Evolutionary conservation across 2,113 vertebrate genomes (phyloP).

Genomic region (Phaethornis superciliosus): DNA sequence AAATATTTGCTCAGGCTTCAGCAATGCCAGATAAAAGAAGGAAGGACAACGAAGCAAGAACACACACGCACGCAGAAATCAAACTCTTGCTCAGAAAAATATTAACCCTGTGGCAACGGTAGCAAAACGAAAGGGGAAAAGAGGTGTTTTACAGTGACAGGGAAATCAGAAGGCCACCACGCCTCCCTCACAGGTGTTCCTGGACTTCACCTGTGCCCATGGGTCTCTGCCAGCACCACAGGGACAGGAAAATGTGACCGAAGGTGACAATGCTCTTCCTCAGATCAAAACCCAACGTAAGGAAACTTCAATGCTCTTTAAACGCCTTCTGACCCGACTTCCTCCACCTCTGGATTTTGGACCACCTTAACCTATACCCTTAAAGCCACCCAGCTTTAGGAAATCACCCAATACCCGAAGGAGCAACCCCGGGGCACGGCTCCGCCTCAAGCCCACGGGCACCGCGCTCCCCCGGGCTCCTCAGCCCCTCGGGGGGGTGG

Average conservation of each 20-base stretch:
- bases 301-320: not conserved
- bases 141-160: not conserved
- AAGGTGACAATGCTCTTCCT: not conserved
- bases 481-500: not conserved
- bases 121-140: not conserved
- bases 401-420: fast-evolving
- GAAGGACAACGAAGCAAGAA: slow-evolving; percentile 18
- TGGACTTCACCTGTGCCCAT: not conserved
- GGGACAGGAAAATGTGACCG: not conserved
- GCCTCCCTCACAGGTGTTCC: not conserved
- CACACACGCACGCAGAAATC: fast-evolving
- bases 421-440: fast-evolving
- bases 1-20: slow-evolving; percentile 56
- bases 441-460: no score
- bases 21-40: not conserved
- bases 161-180: not conserved
- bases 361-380: not conserved
- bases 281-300: not conserved
- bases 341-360: fast-evolving
- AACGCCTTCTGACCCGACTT: fast-evolving
- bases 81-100: not conserved
- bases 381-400: not conserved
- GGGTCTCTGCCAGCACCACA: not conserved
- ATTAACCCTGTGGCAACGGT: not conserved
- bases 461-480: no score